Evolutionary conservation across 2,888 invertebrate genomes (phyloP), one percentile per base, ranked within the genome.

Genomic region (Diplolepis rosae): DNA sequence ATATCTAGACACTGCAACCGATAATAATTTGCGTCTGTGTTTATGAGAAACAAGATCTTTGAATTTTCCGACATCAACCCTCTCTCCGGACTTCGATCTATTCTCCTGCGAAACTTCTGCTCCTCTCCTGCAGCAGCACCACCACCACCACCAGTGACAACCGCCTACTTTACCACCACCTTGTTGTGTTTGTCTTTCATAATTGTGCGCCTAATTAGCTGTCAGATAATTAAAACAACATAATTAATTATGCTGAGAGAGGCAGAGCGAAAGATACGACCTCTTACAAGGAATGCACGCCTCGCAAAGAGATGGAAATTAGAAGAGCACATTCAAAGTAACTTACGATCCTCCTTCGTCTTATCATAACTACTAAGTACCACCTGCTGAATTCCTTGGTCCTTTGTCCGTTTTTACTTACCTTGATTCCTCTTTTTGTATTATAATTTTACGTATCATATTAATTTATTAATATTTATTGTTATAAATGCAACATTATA

Each of bases 201-300:
- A 83, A 82, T 82, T 82, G 82, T 80, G 79, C 79, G 82, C 82
- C 81, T 83, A 82, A 83, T 83, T 83, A 83, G 82, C 81, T 82
- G 80, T 80, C 82, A 74, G 82, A 82, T 83, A 83, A 82, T 83
- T 80, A 82, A 83, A 82, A 82, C 82, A 82, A 82, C 81, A 82
- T 82, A 81, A 83, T 83, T 83, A 83, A 83, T 82, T 83, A 81
- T 81, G 76, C 77, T 77, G 27, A 35, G 52, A n/a, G 30, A 65
- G 35, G 13, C 30, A 30, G 28, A 54, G 54, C 28, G 32, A 54
- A 18, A 54, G 54, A 54, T 32, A n/a, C 45, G 45, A 45, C 45
- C 15, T 56, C 35, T 56, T 22, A 56, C 13, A 32, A 56, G 56
- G 56, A 56, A 56, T 35, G 35, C 22, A 18, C 13, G n/a, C 15